Evolutionary conservation across 1,140 invertebrate genomes (phyloP), one percentile per base, ranked within the genome.

Genomic region (Nymphalis io): DNA sequence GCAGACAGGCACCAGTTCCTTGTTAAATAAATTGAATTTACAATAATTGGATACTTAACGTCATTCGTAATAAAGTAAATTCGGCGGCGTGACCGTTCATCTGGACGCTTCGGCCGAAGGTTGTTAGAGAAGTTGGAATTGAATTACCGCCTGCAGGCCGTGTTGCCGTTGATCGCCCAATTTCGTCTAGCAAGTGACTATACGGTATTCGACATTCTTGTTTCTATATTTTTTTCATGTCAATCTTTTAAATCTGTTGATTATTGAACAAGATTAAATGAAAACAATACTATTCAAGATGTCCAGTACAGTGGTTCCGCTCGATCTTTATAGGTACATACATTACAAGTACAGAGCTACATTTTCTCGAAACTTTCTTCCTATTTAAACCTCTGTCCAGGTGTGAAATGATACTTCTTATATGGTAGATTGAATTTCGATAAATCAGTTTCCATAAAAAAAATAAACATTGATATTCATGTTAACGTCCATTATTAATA

Each of bases 1-100:
- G 48, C 60, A 62, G 60, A 16, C 44, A 60, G 70, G 53, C 74
- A 72, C 66, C 72, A 71, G 62, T 69, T 72, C 65, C 73, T 70
- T 74, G 68, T 66, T 75, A 64, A 62, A 71, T 66, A 71, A 71
- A 71, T 81, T 72, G 74, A 78, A 76, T 79, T 76, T 73, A 78
- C 76, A 83, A 84, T 88, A 85, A 86, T 88, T 84, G 82, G 72
- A 77, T 78, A 80, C 75, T 86, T 85, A 83, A 84, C 77, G 75
- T 76, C 71, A 68, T 74, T 83, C 76, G 78, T 81, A 85, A 85
- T 83, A 84, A 84, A 86, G 76, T 83, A 84, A 89, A 88, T 83
- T 80, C 70, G 70, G 69, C 79, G 74, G 68, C 79, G 79, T 85
- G 81, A 87, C 79, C 80, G 76, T 85, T 80, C 82, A 84, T 82